Evolutionary conservation across 2,113 vertebrate genomes (phyloP), one percentile per base, ranked within the genome.

Genomic region (Otus sunia): DNA sequence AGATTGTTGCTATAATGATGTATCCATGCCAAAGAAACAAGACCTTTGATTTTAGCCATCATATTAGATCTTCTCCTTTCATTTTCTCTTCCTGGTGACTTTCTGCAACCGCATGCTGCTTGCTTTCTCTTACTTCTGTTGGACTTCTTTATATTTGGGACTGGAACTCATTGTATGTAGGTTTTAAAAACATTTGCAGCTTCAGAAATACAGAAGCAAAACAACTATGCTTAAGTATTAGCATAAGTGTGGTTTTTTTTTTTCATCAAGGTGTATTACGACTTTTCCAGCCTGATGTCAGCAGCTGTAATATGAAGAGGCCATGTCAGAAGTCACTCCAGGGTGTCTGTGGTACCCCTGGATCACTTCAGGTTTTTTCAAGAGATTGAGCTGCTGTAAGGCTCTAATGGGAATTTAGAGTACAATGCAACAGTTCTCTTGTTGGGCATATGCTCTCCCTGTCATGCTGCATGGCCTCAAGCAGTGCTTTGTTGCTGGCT

Each of bases 191-290:
- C 2, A 14, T 58, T 73, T 77, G 23, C 30, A 81, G 23, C 26
- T 14, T 74, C 18, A 29, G 56, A 91, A 59, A 30, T 18, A 78
- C 2, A 45, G n/a, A 77, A 56, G 11, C 8, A 64, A 73, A 64
- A 45, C 26, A 32, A n/a, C 32, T 2, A 4, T 29, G 59, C 9
- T 49, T 77, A 9, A 36, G 6, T 7, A 39, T 66, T 27, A 71
- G 6, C 5, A 0, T 27, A n/a, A 55, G 6, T 15, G 11, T 27
- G 5, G 11, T 1, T 0, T 7, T 58, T 64, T 58, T 64, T 62
- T 39, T 5, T 43, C 10, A 8, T 66, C 18, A 23, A 58, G 16
- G 2, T 43, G 3, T 36, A 4, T 49, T 36, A 56, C 9, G 10
- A 2, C 47, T 77, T 12, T n/a, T 89, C 20, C 17, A 50, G 66